Conservation (phyloP, 92 coral and sea anemone species). For the Virgularia gustaviana region DNA sequence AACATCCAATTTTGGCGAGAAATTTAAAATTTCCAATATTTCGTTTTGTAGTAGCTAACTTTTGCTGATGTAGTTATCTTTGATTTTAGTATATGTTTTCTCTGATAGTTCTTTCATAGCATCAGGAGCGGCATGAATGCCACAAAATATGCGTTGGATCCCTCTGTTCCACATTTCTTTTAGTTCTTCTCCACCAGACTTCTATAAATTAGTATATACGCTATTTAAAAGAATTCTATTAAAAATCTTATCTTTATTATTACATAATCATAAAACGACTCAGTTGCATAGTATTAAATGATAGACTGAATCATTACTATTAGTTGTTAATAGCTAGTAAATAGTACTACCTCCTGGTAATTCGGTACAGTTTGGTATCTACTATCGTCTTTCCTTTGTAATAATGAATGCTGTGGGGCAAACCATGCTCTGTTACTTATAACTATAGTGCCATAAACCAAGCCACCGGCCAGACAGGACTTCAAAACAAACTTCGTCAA, state of each 20-base stretch:
- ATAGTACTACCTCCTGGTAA: neutral
- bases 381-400: neutral
- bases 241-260: too few species aligned
- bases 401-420: neutral
- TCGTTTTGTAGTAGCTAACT: too few species aligned
- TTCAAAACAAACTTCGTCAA: constrained; percentile 18
- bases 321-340: neutral
- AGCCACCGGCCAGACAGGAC: constrained; percentile 22
- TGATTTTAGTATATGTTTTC: constrained; percentile 5
- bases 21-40: too few species aligned
- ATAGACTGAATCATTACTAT: neutral
- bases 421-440: constrained; percentile 11
- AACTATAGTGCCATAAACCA: constrained; percentile 7
- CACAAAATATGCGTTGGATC: neutral
- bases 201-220: too few species aligned
- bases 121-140: constrained; percentile 19
- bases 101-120: constrained; percentile 20
- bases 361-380: too few species aligned
- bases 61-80: neutral
- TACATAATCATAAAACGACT: too few species aligned
- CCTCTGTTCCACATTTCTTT: constrained; percentile 28
- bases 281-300: neutral
- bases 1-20: too few species aligned
- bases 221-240: too few species aligned
- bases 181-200: neutral